A percentile compares a stretch with the other conserved stretches of the same genome.
Evolutionary conservation across 2,888 invertebrate species (phyloP).

Genomic region (Alloplasta piceator): DNA sequence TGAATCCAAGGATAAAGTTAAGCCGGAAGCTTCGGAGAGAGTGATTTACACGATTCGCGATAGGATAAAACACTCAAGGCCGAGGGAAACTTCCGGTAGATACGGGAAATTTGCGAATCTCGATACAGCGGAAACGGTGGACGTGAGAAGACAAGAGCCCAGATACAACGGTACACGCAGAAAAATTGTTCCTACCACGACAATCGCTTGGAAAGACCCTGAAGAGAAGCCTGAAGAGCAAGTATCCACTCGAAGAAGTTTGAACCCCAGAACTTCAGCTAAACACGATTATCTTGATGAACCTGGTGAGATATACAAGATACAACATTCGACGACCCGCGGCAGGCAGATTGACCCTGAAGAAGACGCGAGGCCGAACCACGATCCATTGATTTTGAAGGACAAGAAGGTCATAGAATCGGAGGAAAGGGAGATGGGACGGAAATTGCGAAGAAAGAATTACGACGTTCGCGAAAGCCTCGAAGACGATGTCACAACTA

Average conservation of each 20-base stretch:
- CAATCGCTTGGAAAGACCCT: background rate
- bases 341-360: slow-evolving; percentile 41
- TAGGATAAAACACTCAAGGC: slow-evolving; percentile 70
- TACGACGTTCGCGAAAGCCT: slow-evolving; percentile 70
- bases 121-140: slow-evolving; percentile 57
- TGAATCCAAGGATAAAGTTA: background rate
- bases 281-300: slow-evolving; percentile 47
- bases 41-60: slow-evolving; percentile 72
- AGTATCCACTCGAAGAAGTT: background rate
- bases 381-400: slow-evolving; percentile 15
- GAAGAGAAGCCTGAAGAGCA: background rate
- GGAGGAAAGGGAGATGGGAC: slow-evolving; percentile 11
- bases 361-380: slow-evolving; percentile 29
- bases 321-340: slow-evolving; percentile 53
- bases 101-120: slow-evolving; percentile 68
- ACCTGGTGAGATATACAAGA: slow-evolving; percentile 59
- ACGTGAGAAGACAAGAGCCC: slow-evolving; percentile 76
- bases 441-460: slow-evolving; percentile 36
- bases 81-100: slow-evolving; percentile 66
- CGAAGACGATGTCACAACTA: slow-evolving; percentile 53
- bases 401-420: slow-evolving; percentile 26
- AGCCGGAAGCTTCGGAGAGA: slow-evolving; percentile 56
- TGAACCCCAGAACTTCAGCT: slow-evolving; percentile 4
- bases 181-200: background rate
- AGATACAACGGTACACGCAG: slow-evolving; percentile 66